Evolutionary conservation across 2,888 invertebrate genomes (phyloP).

Genomic region (Galerucella calmariensis): DNA sequence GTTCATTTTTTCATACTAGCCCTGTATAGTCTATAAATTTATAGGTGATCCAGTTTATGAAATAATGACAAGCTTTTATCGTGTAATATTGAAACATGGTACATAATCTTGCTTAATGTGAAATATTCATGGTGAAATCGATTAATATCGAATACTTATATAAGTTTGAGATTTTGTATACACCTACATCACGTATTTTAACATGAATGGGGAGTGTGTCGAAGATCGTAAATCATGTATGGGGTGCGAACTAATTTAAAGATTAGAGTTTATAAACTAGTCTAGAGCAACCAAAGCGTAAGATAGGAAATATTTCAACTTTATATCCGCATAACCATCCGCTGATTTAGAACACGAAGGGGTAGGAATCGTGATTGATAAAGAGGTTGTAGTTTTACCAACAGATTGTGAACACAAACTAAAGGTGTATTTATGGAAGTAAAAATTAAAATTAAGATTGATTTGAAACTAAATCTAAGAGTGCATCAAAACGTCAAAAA

Average conservation of each 20-base stretch:
- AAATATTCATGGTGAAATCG: neutral
- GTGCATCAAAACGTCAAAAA: too few species aligned
- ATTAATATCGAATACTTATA: neutral
- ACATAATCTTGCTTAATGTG: neutral
- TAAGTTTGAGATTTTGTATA: neutral
- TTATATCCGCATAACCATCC: neutral
- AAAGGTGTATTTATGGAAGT: too few species aligned
- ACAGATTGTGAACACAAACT: neutral
- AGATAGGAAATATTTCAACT: neutral
- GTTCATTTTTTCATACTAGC: neutral
- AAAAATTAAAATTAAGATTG: too few species aligned
- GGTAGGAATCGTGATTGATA: neutral
- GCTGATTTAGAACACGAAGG: neutral
- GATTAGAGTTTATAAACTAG: neutral
- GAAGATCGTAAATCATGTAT: neutral
- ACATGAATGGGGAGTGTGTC: neutral
- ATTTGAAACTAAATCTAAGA: too few species aligned
- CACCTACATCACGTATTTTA: neutral
- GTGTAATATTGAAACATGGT: neutral
- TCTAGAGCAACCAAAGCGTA: neutral
- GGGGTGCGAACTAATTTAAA: neutral
- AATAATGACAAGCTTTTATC: conserved; percentile 5
- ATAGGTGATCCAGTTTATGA: neutral
- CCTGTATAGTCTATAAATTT: neutral
- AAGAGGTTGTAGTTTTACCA: neutral